These are phyloP conservation scores for Trochalopteron elliotii DNA, from an alignment of 2,113 vertebrate genomes.

Conservation along the genomic window DNA sequence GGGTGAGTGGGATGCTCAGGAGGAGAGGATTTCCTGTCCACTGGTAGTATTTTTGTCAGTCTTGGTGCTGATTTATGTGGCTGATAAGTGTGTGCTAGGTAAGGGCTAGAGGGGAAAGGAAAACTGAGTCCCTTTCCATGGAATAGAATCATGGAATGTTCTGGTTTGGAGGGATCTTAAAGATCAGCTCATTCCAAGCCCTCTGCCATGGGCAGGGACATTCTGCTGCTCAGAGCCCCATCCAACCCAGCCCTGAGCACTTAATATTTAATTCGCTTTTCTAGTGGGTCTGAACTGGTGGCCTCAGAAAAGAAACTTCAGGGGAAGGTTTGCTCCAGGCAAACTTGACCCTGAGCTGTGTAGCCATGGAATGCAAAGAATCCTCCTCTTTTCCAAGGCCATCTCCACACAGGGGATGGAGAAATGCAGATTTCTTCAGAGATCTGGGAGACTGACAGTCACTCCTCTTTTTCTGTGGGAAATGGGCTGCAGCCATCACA, in stretches of 20 bases:
- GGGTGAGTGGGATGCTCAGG: neutral
- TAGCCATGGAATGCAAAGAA: neutral
- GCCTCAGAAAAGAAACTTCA: neutral
- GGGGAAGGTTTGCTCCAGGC: neutral
- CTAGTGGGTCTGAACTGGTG: neutral
- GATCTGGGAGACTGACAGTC: neutral
- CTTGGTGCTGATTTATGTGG: neutral
- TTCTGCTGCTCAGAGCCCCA: neutral
- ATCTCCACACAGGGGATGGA: neutral
- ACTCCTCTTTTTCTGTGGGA: neutral
- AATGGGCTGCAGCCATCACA: neutral
- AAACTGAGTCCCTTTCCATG: neutral
- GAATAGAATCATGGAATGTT: neutral
- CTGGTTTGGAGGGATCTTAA: neutral
- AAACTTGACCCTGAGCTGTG: neutral
- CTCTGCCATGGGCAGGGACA: neutral
- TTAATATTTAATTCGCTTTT: neutral
- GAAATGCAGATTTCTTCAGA: neutral
- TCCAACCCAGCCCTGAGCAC: neutral
- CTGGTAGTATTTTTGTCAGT: neutral
- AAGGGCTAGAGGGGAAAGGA: neutral
- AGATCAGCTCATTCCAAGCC: neutral
- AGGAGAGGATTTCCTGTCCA: neutral
- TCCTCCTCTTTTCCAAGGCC: neutral
- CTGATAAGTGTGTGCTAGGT: neutral